A percentile compares a stretch with the other conserved stretches of the same genome.
These are phyloP conservation scores for Drosophila algonquin DNA, from an alignment of 2,888 invertebrate genomes.

Conservation along the genomic window DNA sequence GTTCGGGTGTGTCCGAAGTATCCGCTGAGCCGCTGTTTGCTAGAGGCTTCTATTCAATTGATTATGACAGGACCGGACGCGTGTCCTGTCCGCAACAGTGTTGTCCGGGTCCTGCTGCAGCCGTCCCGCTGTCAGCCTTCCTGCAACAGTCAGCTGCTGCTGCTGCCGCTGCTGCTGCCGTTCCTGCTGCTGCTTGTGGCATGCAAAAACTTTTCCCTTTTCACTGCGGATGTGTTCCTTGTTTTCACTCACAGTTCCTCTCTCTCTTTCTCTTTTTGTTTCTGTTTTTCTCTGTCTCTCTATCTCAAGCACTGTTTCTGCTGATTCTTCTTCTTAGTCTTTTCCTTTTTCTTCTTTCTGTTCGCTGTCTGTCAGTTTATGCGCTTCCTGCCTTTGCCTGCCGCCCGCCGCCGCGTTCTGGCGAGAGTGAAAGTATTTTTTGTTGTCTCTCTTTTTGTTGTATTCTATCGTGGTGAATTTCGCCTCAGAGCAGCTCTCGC, in stretches of 20 bases:
- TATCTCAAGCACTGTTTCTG: constrained; percentile 8
- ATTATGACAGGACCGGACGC: constrained; percentile 60
- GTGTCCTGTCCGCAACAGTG: constrained; percentile 49
- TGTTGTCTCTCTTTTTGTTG: constrained; percentile 27
- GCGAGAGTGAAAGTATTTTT: constrained; percentile 71
- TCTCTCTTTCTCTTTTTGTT: neutral
- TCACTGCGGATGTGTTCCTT: constrained; percentile 7
- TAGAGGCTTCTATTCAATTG: constrained; percentile 66
- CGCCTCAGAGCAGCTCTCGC: constrained; percentile 23
- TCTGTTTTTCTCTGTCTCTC: neutral
- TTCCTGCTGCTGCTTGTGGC: constrained; percentile 53
- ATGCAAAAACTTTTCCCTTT: constrained; percentile 46
- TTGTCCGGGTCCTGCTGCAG: constrained; percentile 13
- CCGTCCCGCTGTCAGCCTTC: constrained; percentile 57
- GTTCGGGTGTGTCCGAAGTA: constrained; percentile 45
- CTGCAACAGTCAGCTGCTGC: constrained; percentile 73
- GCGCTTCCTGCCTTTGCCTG: constrained; percentile 71
- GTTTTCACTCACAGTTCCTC: constrained; percentile 26
- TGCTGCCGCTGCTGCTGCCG: constrained; percentile 18
- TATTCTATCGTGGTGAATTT: constrained; percentile 60
- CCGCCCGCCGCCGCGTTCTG: constrained; percentile 74
- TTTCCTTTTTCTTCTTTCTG: constrained; percentile 18
- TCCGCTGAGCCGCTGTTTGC: constrained; percentile 61
- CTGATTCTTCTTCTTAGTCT: constrained; percentile 5
- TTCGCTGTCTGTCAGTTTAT: constrained; percentile 72